Evolutionary conservation across 2,797 vertebrate genomes (phyloP), one percentile per base, ranked within the genome.

Genomic region (Danio choprae): DNA sequence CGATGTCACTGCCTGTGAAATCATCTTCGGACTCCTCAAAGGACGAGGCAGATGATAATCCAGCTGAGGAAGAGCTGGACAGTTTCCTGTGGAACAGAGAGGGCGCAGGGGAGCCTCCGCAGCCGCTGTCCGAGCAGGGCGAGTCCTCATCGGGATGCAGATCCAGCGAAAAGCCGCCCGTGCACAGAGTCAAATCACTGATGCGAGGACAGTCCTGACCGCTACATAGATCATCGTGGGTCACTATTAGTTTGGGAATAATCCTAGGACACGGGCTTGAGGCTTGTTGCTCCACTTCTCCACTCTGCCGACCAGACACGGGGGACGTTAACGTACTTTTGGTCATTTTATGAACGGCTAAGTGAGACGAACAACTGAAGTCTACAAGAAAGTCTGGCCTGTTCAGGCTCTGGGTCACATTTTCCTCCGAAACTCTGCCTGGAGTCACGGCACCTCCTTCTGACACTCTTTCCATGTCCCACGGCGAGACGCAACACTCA

Each of bases 21-120:
- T 97, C 95, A 86, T 97, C 96, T 86, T 97, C 96, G 0, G 95
- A 96, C 84, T 97, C 96, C 83, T 97, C 96, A 75, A 97, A 97
- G 53, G 96, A 97, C 2, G 96, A 97, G 50, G 95, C 94, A 1
- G 96, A 96, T 10, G 96, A 97, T 74, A 96, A 91, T 69, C 95
- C 92, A 1, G 94, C 88, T n/a, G 93, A 94, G 7, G 94, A 95
- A 0, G 93, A 95, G 86, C 92, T 95, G 85, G 95, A 96, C 44
- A 95, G 91, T 84, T 95, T 96, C 80, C 95, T 91, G 5, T 84
- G 89, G 0, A 90, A 90, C 0, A 93, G 89, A 67, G 90, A 93
- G 15, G 93, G 90, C 3, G 91, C 89, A 0, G 94, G 95, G 48
- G 95, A 96, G 11, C 94, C 94, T 3, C 95, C 95, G 36, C 95